Percentiles rank a stretch among this genome's conserved stretches.
Evolutionary conservation across 2,113 vertebrate genomes (phyloP).

Genomic region (Mola mola): DNA sequence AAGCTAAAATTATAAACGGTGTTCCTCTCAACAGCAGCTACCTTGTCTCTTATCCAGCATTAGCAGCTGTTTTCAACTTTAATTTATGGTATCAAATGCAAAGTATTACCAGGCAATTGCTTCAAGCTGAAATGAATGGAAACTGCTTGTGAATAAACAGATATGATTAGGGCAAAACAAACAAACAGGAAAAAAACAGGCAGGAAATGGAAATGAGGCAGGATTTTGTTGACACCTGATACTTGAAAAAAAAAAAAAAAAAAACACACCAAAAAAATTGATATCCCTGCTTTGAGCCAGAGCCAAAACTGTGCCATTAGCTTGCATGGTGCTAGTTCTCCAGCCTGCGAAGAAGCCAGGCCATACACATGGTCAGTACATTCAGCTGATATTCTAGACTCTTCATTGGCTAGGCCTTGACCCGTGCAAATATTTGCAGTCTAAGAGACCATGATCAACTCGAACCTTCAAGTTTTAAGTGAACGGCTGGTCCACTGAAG

Average conservation of each 20-base stretch:
- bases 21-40: slow-evolving; percentile 45
- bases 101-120: background rate
- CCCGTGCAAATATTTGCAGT: slow-evolving; percentile 59
- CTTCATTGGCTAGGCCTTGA: slow-evolving; percentile 32
- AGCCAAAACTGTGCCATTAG: slow-evolving; percentile 18
- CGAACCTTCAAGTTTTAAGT: slow-evolving; percentile 67
- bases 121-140: slow-evolving; percentile 5
- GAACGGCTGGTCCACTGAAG: slow-evolving; percentile 59
- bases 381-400: slow-evolving; percentile 50
- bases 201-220: slow-evolving; percentile 21
- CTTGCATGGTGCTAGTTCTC: slow-evolving; percentile 5
- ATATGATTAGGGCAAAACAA: slow-evolving; percentile 25
- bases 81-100: slow-evolving; percentile 7
- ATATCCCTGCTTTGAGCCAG: slow-evolving; percentile 35
- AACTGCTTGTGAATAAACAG: slow-evolving; percentile 29
- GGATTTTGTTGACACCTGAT: slow-evolving; percentile 21
- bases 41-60: slow-evolving; percentile 11
- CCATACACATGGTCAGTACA: slow-evolving; percentile 50
- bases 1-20: slow-evolving; percentile 1
- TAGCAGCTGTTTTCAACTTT: slow-evolving; percentile 1
- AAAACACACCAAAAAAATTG: background rate
- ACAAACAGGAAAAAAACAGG: slow-evolving; percentile 3
- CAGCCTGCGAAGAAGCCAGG: slow-evolving; percentile 27
- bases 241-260: slow-evolving; percentile 30
- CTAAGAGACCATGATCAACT: slow-evolving; percentile 31